phyloP scores from a whole-genome alignment of 2,113 vertebrate genomes.

The Amblyopsis rosae region DNA sequence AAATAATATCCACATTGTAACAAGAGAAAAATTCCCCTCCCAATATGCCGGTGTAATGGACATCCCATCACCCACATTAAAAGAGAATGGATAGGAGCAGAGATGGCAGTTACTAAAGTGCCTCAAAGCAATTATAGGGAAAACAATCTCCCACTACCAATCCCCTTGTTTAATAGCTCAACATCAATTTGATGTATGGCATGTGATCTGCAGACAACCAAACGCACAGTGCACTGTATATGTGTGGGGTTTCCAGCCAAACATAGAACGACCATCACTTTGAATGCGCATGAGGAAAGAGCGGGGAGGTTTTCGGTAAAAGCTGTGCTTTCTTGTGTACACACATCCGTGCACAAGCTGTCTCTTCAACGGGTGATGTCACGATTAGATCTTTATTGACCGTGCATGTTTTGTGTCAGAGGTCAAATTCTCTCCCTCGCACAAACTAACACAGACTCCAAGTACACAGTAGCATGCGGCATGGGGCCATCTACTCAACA shows the following conservation, averaged over 20 bases:
- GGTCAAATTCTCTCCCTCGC: too few relatives aligned
- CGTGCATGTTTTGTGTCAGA: too few relatives aligned
- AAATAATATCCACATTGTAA: neutral
- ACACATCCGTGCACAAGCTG: neutral
- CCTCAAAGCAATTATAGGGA: slow-evolving; percentile 59
- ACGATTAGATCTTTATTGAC: too few relatives aligned
- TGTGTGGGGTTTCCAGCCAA: neutral
- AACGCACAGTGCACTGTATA: slow-evolving; percentile 25
- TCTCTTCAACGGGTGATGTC: too few relatives aligned
- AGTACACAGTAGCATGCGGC: neutral
- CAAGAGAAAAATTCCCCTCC: slow-evolving; percentile 14
- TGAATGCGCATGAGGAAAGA: neutral
- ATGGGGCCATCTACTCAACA: neutral
- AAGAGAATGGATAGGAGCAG: slow-evolving; percentile 26
- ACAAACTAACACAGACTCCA: neutral
- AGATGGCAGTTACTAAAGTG: slow-evolving; percentile 40
- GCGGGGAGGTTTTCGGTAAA: neutral
- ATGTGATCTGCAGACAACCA: slow-evolving; percentile 36
- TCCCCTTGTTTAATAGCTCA: slow-evolving; percentile 46
- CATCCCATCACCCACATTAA: slow-evolving; percentile 30
- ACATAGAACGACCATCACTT: slow-evolving; percentile 3
- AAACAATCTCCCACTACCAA: slow-evolving; percentile 53
- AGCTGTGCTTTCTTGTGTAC: neutral
- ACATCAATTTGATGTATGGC: slow-evolving; percentile 56
- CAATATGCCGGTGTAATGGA: slow-evolving; percentile 25